phyloP scores from a whole-genome alignment of 1,140 invertebrate species.

The Diabrotica undecimpunctata region DNA sequence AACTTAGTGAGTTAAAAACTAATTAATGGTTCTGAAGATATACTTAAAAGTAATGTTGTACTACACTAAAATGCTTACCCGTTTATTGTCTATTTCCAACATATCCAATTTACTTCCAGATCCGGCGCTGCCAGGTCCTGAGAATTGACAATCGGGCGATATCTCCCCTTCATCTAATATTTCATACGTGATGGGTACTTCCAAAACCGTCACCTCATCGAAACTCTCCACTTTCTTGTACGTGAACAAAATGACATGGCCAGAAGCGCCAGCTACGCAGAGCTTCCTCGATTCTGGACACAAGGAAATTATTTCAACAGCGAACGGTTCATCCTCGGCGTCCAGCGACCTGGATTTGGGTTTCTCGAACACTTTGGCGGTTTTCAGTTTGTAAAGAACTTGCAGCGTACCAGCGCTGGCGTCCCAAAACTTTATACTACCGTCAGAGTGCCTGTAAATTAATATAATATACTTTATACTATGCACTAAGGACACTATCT shows the following conservation, averaged over 20 bases:
- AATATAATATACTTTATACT: neutral
- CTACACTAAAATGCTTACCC: conserved; percentile 44
- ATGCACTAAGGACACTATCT: neutral
- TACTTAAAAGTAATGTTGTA: too few relatives aligned
- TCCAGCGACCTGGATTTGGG: conserved; percentile 51
- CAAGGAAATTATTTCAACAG: conserved; percentile 87
- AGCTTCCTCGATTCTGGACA: conserved; percentile 90
- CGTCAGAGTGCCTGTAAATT: conserved; percentile 84
- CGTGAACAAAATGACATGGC: conserved; percentile 92
- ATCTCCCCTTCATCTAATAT: conserved; percentile 71
- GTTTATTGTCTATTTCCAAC: conserved; percentile 56
- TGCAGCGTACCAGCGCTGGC: conserved; percentile 89
- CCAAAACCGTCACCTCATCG: conserved; percentile 79
- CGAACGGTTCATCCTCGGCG: conserved; percentile 80
- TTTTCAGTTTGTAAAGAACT: conserved; percentile 97
- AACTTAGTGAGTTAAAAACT: too few relatives aligned
- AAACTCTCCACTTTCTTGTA: conserved; percentile 87
- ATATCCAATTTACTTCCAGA: conserved; percentile 51
- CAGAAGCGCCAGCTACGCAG: conserved; percentile 82
- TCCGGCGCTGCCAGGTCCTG: conserved; percentile 54
- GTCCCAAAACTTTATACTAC: conserved; percentile 97
- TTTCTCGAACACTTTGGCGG: conserved; percentile 90
- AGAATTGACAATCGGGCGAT: conserved; percentile 75
- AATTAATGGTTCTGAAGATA: too few relatives aligned
- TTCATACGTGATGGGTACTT: conserved; percentile 85